A percentile compares a stretch with the other conserved stretches of the same genome.
Evolutionary conservation across 2,113 vertebrate species (phyloP).

Genomic region (Aphelocoma coerulescens): DNA sequence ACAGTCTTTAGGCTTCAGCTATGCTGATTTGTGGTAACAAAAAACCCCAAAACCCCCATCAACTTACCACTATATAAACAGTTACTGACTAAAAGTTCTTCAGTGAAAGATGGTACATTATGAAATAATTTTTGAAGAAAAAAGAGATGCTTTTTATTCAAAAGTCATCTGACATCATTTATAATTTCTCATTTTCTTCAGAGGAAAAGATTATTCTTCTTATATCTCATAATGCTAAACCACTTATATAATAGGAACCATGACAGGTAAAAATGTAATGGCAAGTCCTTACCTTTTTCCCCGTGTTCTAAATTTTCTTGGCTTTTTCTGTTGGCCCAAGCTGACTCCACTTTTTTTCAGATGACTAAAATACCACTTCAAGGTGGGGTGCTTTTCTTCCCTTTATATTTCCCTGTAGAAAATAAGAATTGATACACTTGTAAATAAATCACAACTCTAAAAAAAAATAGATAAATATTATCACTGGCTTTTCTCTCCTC

Average conservation of each 20-base stretch:
- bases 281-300: background rate
- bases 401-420: background rate
- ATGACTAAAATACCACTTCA: background rate
- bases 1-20: background rate
- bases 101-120: background rate
- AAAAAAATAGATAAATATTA: background rate
- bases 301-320: background rate
- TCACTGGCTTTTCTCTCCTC: background rate
- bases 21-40: background rate
- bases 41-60: background rate
- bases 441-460: background rate
- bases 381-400: background rate
- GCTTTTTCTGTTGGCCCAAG: background rate
- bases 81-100: background rate
- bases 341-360: background rate
- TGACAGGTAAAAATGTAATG: background rate
- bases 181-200: background rate
- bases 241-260: background rate
- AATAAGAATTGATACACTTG: background rate
- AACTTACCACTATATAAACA: background rate
- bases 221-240: background rate
- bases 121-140: background rate
- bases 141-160: background rate
- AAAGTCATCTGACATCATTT: background rate
- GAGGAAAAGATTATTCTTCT: background rate